These are phyloP conservation scores for Tenualosa thibaudeaui DNA, from an alignment of 2,797 vertebrate genomes.

Conservation along the genomic window DNA sequence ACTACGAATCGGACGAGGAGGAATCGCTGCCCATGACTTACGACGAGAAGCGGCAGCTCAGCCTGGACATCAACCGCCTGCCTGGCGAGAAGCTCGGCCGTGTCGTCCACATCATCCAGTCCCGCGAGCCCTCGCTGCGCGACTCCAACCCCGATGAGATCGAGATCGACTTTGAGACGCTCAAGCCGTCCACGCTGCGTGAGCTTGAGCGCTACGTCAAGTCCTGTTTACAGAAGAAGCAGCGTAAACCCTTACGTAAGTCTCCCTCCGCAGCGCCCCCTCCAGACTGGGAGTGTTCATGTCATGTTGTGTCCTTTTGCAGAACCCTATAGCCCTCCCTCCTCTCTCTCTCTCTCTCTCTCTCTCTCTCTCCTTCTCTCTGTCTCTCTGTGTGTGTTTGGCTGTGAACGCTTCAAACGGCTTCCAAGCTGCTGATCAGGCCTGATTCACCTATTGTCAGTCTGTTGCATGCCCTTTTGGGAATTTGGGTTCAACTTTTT, in stretches of 20 bases:
- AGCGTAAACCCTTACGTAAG: constrained; percentile 93
- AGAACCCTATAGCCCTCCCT: not conserved
- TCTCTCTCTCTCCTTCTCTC: constrained; percentile 10
- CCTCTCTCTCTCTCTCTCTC: not conserved
- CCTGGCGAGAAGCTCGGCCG: constrained; percentile 95
- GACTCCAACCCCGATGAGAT: constrained; percentile 98
- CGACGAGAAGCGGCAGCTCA: constrained; percentile 93
- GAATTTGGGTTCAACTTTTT: constrained; percentile 35
- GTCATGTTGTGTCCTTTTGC: constrained; percentile 6
- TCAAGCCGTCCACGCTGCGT: constrained; percentile 92
- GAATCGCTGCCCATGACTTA: constrained; percentile 95
- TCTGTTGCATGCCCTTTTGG: constrained; percentile 50
- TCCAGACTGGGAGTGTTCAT: not conserved
- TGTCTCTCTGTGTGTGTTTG: constrained; percentile 10
- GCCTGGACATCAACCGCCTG: constrained; percentile 94
- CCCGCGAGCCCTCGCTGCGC: constrained; percentile 90
- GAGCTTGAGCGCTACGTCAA: constrained; percentile 98
- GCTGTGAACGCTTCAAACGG: constrained; percentile 32
- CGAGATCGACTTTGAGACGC: constrained; percentile 96
- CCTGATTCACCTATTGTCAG: constrained; percentile 20
- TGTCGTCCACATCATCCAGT: constrained; percentile 97
- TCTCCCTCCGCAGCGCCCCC: constrained; percentile 41
- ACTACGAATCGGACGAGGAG: constrained; percentile 89
- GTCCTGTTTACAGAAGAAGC: constrained; percentile 96
- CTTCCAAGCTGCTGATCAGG: constrained; percentile 34